A percentile compares a stretch with the other conserved stretches of the same genome.
Evolutionary conservation across 2,797 vertebrate genomes (phyloP).

Genomic region (Hylomyscus alleni): DNA sequence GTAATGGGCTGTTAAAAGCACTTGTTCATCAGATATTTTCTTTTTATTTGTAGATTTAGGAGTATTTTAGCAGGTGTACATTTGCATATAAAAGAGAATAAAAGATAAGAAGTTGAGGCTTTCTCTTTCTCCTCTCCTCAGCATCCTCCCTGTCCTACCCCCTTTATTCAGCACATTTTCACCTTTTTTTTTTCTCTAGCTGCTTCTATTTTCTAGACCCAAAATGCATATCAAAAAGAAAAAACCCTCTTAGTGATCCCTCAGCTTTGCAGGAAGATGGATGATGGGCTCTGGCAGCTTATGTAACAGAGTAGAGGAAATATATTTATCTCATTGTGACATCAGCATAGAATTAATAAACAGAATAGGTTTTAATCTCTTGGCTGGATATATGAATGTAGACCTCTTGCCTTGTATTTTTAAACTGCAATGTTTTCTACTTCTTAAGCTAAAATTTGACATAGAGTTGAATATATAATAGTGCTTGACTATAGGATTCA

Average conservation of each 20-base stretch:
- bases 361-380: conserved; percentile 22
- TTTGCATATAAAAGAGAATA: conserved; percentile 85
- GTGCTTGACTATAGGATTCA: conserved; percentile 16
- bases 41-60: conserved; percentile 83
- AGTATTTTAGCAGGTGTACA: conserved; percentile 86
- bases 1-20: conserved; percentile 80
- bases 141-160: conserved; percentile 63
- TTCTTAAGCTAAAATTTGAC: conserved; percentile 65
- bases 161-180: conserved; percentile 74
- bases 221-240: conserved; percentile 71
- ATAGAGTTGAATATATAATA: conserved; percentile 7
- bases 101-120: conserved; percentile 81
- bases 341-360: conserved; percentile 49
- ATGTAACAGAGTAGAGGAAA: conserved; percentile 40
- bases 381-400: not conserved
- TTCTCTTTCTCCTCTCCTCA: conserved; percentile 72
- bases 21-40: conserved; percentile 83
- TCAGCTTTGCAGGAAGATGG: conserved; percentile 58
- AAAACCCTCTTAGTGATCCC: conserved; percentile 32
- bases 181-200: conserved; percentile 77
- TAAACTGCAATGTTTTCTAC: conserved; percentile 57
- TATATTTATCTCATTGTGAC: conserved; percentile 55
- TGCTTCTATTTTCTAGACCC: conserved; percentile 81
- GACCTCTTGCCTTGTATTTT: conserved; percentile 53
- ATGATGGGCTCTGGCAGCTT: conserved; percentile 42